Conservation (phyloP, 1,140 invertebrate species). For the Dufourea novaeangliae region DNA sequence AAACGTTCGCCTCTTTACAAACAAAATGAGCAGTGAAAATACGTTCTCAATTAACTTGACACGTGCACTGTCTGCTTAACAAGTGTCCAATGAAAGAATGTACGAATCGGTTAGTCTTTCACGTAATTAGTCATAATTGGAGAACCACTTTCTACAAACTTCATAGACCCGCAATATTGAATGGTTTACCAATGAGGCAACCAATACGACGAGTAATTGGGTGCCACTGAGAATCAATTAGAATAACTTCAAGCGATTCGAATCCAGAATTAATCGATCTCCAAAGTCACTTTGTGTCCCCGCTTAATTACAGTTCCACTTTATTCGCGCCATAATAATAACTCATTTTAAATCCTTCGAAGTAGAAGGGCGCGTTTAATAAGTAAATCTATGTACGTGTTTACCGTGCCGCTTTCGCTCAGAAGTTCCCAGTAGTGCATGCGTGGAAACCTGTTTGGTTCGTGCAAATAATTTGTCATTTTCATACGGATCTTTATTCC, state of each 20-base stretch:
- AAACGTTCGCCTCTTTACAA: too few relatives aligned
- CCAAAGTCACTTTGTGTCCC: conserved; percentile 20
- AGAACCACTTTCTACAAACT: conserved; percentile 4
- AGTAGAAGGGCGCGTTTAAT: conserved; percentile 9
- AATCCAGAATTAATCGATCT: conserved; percentile 38
- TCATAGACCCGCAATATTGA: conserved; percentile 6
- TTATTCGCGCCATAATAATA: conserved; percentile 28
- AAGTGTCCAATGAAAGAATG: conserved; percentile 11
- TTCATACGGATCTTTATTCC: background rate
- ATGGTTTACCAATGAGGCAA: conserved; percentile 17
- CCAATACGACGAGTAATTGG: conserved; percentile 39
- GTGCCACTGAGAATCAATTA: conserved; percentile 38
- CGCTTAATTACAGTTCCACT: conserved; percentile 30
- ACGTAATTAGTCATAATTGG: conserved; percentile 20
- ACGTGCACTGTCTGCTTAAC: background rate
- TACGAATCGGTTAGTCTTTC: conserved; percentile 3
- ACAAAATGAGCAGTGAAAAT: too few relatives aligned
- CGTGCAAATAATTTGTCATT: background rate
- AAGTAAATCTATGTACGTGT: conserved; percentile 11
- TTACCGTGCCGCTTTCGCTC: background rate
- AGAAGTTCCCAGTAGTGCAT: background rate
- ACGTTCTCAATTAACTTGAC: too few relatives aligned
- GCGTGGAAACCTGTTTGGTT: background rate
- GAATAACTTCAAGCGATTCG: conserved; percentile 27
- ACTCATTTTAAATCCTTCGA: conserved; percentile 19